Conservation (phyloP, 2,797 vertebrate species). For the Sparidentex hasta region DNA sequence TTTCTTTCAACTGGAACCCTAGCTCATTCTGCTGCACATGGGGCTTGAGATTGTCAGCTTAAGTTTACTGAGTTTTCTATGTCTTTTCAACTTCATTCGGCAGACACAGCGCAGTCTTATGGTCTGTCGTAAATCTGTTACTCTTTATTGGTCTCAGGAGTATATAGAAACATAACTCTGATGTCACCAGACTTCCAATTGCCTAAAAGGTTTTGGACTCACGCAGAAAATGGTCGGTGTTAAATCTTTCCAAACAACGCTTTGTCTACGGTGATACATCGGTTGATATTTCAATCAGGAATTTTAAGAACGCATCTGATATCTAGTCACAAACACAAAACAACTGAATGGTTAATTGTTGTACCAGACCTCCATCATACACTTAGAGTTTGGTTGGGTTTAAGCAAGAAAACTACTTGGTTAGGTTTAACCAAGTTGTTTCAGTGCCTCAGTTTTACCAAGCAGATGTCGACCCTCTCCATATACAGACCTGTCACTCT, state of each 20-base stretch:
- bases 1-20: slow-evolving; percentile 19
- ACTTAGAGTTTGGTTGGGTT: too few relatives aligned
- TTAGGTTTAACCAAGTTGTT: too few relatives aligned
- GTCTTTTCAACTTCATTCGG: background rate
- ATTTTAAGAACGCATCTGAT: background rate
- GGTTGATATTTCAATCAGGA: background rate
- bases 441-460: too few relatives aligned
- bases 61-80: background rate
- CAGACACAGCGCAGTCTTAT: background rate
- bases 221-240: background rate
- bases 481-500: too few relatives aligned
- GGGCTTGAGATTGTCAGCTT: slow-evolving; percentile 35
- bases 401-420: too few relatives aligned
- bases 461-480: too few relatives aligned
- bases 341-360: too few relatives aligned
- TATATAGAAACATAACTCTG: background rate
- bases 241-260: background rate
- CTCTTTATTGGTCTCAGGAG: background rate
- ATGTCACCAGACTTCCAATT: background rate
- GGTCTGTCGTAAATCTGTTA: background rate
- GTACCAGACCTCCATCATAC: too few relatives aligned
- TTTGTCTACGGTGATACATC: background rate
- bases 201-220: background rate
- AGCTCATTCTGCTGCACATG: slow-evolving; percentile 17
- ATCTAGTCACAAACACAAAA: background rate